Evolutionary conservation across 2,888 invertebrate species (phyloP), one percentile per base, ranked within the genome.

Genomic region (Neoscelio sp.): DNA sequence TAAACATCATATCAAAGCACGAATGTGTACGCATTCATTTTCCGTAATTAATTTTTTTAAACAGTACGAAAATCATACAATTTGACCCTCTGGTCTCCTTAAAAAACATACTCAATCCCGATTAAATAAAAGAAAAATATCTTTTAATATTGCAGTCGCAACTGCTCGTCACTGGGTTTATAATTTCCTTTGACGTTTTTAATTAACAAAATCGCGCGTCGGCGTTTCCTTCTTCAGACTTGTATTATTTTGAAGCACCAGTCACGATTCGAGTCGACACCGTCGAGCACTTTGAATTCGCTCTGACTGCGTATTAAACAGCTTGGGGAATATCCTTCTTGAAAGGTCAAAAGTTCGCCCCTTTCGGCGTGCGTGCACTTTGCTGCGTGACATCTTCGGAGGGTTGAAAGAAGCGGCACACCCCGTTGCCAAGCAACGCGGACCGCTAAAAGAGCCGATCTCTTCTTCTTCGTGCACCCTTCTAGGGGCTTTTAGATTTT

Each of bases 271-370:
- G 33, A 44, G 38, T 30, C 28, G 56, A 44, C 38, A 28, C 17
- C 42, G 60, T 64, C 33, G 38, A 52, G 30, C 7, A 30, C 60
- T 40, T 50, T 52, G 62, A 46, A 46, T 44, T 60, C 33, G 42
- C 13, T 7, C 17, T 12, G 38, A 28, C 65, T 68, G 35, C 62
- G 50, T 56, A 68, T 58, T 58, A 70, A 75, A 56, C 56, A 54
- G 38, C 79, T 46, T 81, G 58, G 80, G 74, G 78, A 74, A 74
- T 74, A 74, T 74, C 44, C 78, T 82, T 81, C 83, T 87, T 68
- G 82, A 87, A 87, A 87, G 86, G 87, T 87, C 86, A 86, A 87
- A 85, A 86, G 85, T 86, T 87, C 82, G 80, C 80, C 81, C 82
- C 78, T 79, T 82, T 75, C 33, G 52, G 40, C 58, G 48, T 79